Percentiles rank a stretch among this genome's conserved stretches.
Evolutionary conservation across 92 coral and sea anemone species (phyloP).

Genomic region (Phenganax stokvisi): DNA sequence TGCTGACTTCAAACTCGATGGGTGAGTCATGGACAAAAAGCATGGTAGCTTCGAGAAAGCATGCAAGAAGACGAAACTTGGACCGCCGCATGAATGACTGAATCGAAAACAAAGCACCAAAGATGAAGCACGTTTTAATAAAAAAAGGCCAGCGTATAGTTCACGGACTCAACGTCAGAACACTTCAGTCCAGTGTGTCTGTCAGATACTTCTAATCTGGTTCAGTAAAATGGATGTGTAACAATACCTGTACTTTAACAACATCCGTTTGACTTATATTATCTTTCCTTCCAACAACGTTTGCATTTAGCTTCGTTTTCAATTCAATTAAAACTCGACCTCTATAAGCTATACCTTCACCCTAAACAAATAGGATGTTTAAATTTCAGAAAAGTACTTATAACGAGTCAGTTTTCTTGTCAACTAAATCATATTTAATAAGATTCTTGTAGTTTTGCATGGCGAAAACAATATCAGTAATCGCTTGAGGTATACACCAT

Average conservation of each 20-base stretch:
- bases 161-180: no score
- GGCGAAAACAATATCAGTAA: no score
- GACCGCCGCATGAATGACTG: constrained; percentile 76
- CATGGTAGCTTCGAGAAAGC: constrained; percentile 81
- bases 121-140: not conserved
- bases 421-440: no score
- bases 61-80: constrained; percentile 68
- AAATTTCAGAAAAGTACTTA: not conserved
- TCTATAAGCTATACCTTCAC: constrained; percentile 94
- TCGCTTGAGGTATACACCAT: no score
- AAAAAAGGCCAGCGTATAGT: no score
- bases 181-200: no score
- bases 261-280: constrained; percentile 16
- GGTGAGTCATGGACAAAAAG: constrained; percentile 65
- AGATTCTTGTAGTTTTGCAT: no score
- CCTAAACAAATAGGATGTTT: constrained; percentile 44
- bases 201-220: no score
- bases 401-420: not conserved
- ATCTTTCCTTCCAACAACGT: not conserved
- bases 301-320: constrained; percentile 53
- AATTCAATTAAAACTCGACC: constrained; percentile 91
- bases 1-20: constrained; percentile 73
- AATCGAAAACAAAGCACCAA: not conserved
- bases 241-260: constrained; percentile 25
- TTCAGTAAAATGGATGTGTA: no score